A percentile compares a stretch with the other conserved stretches of the same genome.
Conservation (phyloP, 2,888 invertebrate species). For the Dolichopus griseipennis region DNA sequence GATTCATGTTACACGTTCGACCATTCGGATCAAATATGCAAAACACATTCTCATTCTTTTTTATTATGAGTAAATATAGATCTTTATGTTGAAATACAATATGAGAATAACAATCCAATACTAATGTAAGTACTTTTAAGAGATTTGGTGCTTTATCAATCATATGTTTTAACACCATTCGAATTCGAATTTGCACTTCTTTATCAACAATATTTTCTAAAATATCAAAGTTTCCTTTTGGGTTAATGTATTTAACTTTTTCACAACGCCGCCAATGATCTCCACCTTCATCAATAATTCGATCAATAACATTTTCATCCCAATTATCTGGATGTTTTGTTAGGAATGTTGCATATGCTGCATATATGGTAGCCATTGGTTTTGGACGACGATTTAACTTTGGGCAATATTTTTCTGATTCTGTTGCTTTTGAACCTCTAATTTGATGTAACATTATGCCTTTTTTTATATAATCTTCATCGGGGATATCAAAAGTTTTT, state of each 20-base stretch:
- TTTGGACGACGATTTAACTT: conserved; percentile 21
- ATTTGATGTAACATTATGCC: background rate
- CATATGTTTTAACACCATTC: conserved; percentile 30
- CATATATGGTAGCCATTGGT: conserved; percentile 33
- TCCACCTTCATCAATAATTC: conserved; percentile 28
- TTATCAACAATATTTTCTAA: conserved; percentile 18
- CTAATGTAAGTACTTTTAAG: conserved; percentile 31
- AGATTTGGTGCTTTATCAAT: conserved; percentile 33
- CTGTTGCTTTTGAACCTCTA: background rate
- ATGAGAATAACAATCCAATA: conserved; percentile 32
- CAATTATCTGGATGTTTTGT: conserved; percentile 34
- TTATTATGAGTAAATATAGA: conserved; percentile 42
- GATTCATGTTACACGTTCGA: conserved; percentile 29
- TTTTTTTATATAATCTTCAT: background rate
- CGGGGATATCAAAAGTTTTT: background rate
- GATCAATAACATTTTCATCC: conserved; percentile 32
- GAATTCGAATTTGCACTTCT: conserved; percentile 30
- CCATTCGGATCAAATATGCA: conserved; percentile 56
- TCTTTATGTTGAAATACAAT: conserved; percentile 31
- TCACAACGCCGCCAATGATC: conserved; percentile 25
- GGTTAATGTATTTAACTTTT: conserved; percentile 27
- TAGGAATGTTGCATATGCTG: conserved; percentile 36
- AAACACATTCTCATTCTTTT: conserved; percentile 45
- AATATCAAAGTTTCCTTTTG: conserved; percentile 15
- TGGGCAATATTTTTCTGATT: background rate